Base-by-base conservation (phyloP, 1,140 invertebrate species). In the Berghia stephanieae region DNA sequence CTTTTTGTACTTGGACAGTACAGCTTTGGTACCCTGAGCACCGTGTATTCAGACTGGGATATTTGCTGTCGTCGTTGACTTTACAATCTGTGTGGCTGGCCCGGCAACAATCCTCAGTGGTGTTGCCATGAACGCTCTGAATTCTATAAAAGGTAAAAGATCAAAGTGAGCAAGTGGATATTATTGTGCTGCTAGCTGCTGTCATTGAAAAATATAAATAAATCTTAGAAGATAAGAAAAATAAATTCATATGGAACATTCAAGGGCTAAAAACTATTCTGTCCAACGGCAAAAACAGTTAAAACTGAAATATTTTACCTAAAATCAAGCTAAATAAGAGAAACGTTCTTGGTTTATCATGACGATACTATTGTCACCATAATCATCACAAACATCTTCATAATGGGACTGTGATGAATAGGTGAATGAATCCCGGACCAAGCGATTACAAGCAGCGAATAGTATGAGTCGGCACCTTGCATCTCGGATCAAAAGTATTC, bases 11-110 rank as follows among this genome's bases (percentile, higher is more conserved):
- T 6, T 70, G 66, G 2, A 81, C 44, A 0, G 70, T 36, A 76
- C 84, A 85, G 13, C 52, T 52, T 38, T 79, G 55, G 66, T 82
- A 81, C 1, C 84, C 84, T 0, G 84, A 85, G 69, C 84, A 85
- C 42, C 78, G 73, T n/a, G 78, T 82, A 77, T 84, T 85, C 38
- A 83, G 43, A 5, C 67, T 78, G 24, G 78, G 77, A 78, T 84
- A 84, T 43, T 80, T 77, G n/a, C 40, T 78, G 44, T 81, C 80
- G 40, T 81, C 80, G 31, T 81, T 73, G 13, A 83, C 80, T 24
- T 80, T 60, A 63, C 84, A 85, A 77, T 85, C 84, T 3, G 52
- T 49, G 36, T 81, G 78, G 8, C 78, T 75, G 0, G 78, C 68
- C 0, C 73, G 70, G 78, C 84, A 85, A 55, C 84, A 85, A 34